phyloP scores from a whole-genome alignment of 2,888 invertebrate species.

The Platycheirus rosarum region DNA sequence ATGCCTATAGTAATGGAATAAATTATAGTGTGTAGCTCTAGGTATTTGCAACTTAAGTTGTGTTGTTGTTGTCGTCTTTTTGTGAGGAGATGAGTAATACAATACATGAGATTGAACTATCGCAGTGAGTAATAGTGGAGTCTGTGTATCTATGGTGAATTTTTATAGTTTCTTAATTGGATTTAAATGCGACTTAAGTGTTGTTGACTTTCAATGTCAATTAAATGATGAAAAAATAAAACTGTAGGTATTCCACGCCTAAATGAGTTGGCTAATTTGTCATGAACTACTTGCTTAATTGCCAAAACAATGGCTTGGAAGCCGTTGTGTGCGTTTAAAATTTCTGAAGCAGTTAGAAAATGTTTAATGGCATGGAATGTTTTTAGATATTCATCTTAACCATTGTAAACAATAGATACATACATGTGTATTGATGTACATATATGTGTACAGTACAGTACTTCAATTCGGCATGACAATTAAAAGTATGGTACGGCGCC shows the following conservation, averaged over 20 bases:
- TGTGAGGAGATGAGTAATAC: conserved; percentile 12
- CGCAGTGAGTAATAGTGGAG: conserved; percentile 47
- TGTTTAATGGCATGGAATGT: too few species aligned
- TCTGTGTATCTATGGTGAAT: conserved; percentile 22
- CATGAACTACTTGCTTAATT: conserved; percentile 36
- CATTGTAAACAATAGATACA: too few species aligned
- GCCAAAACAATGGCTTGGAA: conserved; percentile 36
- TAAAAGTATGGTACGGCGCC: too few species aligned
- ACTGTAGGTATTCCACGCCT: conserved; percentile 28
- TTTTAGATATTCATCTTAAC: too few species aligned
- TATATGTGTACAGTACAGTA: too few species aligned
- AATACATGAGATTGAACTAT: not conserved
- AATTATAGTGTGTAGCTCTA: not conserved
- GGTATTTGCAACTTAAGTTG: conserved; percentile 22
- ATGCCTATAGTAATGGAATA: not conserved
- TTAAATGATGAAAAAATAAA: not conserved
- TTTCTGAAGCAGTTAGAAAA: not conserved
- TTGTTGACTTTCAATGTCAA: conserved; percentile 21
- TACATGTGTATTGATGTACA: too few species aligned
- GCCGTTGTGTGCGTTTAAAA: conserved; percentile 5
- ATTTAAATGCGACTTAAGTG: conserved; percentile 31
- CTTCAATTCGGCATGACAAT: too few species aligned
- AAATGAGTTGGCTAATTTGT: conserved; percentile 29
- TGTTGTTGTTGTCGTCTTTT: conserved; percentile 9
- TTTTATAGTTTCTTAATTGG: conserved; percentile 46